Percentiles rank a stretch among this genome's conserved stretches.
Conservation (phyloP, 2,113 vertebrate species). For the Upupa epops region DNA sequence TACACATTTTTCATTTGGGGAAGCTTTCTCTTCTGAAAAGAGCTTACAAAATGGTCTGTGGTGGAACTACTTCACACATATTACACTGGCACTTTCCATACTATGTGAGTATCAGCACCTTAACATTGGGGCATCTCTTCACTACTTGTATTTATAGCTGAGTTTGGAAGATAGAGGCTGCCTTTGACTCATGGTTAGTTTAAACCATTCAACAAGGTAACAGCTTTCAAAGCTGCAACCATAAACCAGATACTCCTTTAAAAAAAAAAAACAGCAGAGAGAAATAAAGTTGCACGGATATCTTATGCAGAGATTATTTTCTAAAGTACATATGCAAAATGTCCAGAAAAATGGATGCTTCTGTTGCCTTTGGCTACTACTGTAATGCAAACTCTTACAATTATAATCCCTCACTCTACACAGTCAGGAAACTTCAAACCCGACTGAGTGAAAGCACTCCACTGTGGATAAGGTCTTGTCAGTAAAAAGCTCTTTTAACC, state of each 20-base stretch:
- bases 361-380: neutral
- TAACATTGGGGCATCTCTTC: conserved; percentile 65
- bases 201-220: conserved; percentile 16
- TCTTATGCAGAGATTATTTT: neutral
- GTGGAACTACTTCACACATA: conserved; percentile 58
- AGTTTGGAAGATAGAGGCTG: conserved; percentile 57
- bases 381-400: neutral
- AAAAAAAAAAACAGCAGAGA: neutral
- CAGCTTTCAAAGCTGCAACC: conserved; percentile 36
- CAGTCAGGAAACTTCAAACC: neutral
- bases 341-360: neutral
- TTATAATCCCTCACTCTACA: neutral
- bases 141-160: conserved; percentile 68
- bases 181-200: conserved; percentile 48
- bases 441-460: neutral
- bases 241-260: conserved; percentile 26
- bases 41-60: conserved; percentile 61
- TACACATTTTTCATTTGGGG: conserved; percentile 45
- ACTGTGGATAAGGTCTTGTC: neutral
- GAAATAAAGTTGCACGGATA: conserved; percentile 1
- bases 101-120: conserved; percentile 45
- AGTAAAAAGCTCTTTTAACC: neutral
- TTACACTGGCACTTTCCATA: conserved; percentile 64
- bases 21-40: conserved; percentile 48
- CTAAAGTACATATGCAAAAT: neutral